phyloP scores from a whole-genome alignment of 2,888 invertebrate genomes.

The Drosophila prolongata region DNA sequence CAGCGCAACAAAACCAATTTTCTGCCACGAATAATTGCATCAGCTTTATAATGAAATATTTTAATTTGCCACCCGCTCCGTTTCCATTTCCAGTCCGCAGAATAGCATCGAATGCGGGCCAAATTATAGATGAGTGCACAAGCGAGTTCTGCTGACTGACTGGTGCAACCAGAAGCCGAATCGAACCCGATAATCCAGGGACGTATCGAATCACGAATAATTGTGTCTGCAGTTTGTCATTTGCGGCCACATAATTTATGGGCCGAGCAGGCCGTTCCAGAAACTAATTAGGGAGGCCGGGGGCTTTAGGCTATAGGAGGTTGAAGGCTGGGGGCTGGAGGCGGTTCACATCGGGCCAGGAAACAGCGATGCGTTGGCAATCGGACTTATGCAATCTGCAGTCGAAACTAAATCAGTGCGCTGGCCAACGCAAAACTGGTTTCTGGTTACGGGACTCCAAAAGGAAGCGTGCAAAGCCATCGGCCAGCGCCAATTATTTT shows the following conservation, averaged over 20 bases:
- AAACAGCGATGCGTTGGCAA: conserved; percentile 60
- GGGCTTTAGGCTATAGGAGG: too few species aligned
- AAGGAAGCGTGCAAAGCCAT: conserved; percentile 30
- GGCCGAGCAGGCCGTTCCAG: conserved; percentile 5
- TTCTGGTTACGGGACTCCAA: conserved; percentile 3
- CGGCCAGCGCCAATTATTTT: conserved; percentile 52
- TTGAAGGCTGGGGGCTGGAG: neutral
- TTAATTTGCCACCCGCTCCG: conserved; percentile 16
- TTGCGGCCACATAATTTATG: conserved; percentile 16
- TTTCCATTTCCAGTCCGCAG: neutral
- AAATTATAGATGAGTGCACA: conserved; percentile 13
- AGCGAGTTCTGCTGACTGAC: conserved; percentile 3
- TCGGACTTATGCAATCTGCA: conserved; percentile 53
- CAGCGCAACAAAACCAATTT: conserved; percentile 30
- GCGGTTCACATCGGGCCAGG: conserved; percentile 41
- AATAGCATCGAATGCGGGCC: neutral
- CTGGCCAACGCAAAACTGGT: conserved; percentile 16
- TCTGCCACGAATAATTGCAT: conserved; percentile 38
- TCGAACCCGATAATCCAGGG: conserved; percentile 12
- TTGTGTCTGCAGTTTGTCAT: conserved; percentile 23
- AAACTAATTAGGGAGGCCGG: conserved; percentile 23
- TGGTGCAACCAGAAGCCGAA: conserved; percentile 1
- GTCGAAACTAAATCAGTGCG: conserved; percentile 73
- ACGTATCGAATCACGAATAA: conserved; percentile 7
- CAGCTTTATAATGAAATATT: conserved; percentile 29